Percentiles rank a stretch among this genome's conserved stretches.
These are phyloP conservation scores for Phoxinus phoxinus DNA, from an alignment of 2,113 vertebrate genomes.

Conservation along the genomic window DNA sequence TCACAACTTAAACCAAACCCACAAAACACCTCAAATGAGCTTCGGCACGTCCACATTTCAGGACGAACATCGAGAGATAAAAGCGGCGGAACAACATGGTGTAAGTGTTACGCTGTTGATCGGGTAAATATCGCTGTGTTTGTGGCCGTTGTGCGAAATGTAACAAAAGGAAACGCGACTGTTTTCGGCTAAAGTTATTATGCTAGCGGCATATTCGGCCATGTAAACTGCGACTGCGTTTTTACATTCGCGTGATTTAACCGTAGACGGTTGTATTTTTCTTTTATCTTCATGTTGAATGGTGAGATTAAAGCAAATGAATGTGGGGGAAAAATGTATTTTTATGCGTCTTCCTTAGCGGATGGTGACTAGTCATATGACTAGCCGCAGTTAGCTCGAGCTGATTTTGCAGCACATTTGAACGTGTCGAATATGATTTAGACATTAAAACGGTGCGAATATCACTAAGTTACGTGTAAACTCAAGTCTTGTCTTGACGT, in stretches of 20 bases:
- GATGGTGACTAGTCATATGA: conserved; percentile 12
- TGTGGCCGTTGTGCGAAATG: neutral
- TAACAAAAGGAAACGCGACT: neutral
- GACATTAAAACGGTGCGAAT: neutral
- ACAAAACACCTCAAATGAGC: neutral
- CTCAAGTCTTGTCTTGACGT: neutral
- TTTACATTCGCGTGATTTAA: neutral
- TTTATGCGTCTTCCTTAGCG: neutral
- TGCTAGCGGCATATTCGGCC: neutral
- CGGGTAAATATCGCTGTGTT: neutral
- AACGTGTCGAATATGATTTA: neutral
- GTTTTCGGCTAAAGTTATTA: neutral
- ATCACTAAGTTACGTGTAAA: too few relatives aligned
- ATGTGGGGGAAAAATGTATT: neutral
- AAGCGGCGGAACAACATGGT: neutral
- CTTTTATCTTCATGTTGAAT: neutral
- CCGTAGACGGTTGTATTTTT: neutral
- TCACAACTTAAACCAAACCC: neutral
- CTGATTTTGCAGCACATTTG: neutral
- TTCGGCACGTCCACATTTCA: neutral
- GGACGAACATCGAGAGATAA: neutral
- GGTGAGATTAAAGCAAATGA: neutral
- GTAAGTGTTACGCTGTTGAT: neutral
- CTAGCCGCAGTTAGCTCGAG: conserved; percentile 21
- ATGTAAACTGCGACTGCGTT: neutral